These are phyloP conservation scores for Salvelinus alpinus DNA, from an alignment of 2,113 vertebrate species.

Conservation along the genomic window DNA sequence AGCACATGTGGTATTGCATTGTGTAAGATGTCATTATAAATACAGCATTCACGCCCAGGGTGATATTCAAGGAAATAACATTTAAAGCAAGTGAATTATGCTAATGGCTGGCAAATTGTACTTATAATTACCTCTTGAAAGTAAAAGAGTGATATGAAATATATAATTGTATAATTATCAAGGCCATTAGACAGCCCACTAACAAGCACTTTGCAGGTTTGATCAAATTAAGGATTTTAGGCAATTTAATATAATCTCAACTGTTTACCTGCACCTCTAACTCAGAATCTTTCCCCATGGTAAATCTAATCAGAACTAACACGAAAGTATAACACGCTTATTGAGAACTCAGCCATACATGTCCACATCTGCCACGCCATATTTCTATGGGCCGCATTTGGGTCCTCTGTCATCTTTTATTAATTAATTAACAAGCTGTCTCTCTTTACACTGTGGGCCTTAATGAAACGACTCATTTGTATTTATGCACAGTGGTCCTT, in stretches of 20 bases:
- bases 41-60: background rate
- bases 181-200: constrained; percentile 13
- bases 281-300: constrained; percentile 24
- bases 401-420: constrained; percentile 60
- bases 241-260: constrained; percentile 15
- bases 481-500: constrained; percentile 53
- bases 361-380: constrained; percentile 35
- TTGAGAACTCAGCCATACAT: constrained; percentile 43
- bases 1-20: too few species aligned
- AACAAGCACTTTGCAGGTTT: constrained; percentile 25
- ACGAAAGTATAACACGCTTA: constrained; percentile 28
- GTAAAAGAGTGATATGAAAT: constrained; percentile 24
- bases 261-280: background rate
- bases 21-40: background rate
- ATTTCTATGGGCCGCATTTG: constrained; percentile 45
- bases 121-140: constrained; percentile 33
- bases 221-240: constrained; percentile 19
- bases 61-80: background rate
- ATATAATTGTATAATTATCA: constrained; percentile 21
- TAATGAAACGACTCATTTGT: constrained; percentile 70
- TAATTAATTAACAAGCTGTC: constrained; percentile 70
- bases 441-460: constrained; percentile 62
- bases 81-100: constrained; percentile 5
- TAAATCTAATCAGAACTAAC: constrained; percentile 37
- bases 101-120: constrained; percentile 16